Evolutionary conservation across 30 jellyfish, hydroid and myxozoan genomes (phyloP).

Genomic region (Mastigias papua): DNA sequence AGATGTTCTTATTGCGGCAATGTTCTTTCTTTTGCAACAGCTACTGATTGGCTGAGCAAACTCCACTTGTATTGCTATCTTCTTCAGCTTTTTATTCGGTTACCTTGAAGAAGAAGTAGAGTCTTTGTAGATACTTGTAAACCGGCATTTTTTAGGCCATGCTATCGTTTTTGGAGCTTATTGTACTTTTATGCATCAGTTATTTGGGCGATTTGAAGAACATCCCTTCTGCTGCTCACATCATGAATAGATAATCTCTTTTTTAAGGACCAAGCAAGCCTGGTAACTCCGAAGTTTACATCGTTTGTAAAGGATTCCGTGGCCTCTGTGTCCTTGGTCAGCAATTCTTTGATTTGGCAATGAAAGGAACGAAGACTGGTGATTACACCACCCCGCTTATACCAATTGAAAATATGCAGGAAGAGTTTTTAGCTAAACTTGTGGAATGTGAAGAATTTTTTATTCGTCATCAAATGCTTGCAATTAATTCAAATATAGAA

Average conservation of each 20-base stretch:
- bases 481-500: conserved; percentile 66
- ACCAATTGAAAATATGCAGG: conserved; percentile 51
- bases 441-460: conserved; percentile 65
- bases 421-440: conserved; percentile 41
- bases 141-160: too few species aligned
- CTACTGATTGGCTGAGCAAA: too few species aligned
- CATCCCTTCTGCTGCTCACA: neutral
- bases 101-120: too few species aligned
- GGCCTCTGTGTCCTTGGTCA: conserved; percentile 38
- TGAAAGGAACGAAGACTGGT: conserved; percentile 33
- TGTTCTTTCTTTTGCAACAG: too few species aligned
- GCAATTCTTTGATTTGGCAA: conserved; percentile 5
- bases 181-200: too few species aligned
- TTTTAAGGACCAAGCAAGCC: conserved; percentile 97
- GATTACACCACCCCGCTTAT: conserved; percentile 36
- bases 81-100: too few species aligned
- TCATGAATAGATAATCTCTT: neutral
- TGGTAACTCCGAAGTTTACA: conserved; percentile 97
- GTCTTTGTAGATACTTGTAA: too few species aligned
- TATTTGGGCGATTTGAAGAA: neutral
- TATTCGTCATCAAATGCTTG: conserved; percentile 67
- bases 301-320: conserved; percentile 68
- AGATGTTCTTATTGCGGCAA: too few species aligned
- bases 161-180: too few species aligned
- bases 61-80: too few species aligned